Percentiles rank a stretch among this genome's conserved stretches.
These are phyloP conservation scores for Callitettix versicolor DNA, from an alignment of 1,140 invertebrate genomes.

Conservation along the genomic window DNA sequence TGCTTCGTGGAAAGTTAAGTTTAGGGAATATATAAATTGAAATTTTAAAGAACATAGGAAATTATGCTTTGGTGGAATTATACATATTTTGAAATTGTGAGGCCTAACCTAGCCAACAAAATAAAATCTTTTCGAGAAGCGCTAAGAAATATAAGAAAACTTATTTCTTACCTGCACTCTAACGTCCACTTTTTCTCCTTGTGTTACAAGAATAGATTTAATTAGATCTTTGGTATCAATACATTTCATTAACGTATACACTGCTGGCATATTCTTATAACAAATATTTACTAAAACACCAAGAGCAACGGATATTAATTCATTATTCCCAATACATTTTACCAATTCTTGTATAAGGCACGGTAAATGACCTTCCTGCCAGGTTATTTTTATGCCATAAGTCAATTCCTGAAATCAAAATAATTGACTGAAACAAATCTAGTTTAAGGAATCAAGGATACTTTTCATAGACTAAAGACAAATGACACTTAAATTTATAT, in stretches of 20 bases:
- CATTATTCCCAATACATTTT: constrained; percentile 47
- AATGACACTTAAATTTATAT: no score
- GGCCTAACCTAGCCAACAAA: no score
- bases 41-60: no score
- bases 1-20: no score
- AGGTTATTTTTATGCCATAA: constrained; percentile 55
- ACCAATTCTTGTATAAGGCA: constrained; percentile 48
- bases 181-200: constrained; percentile 29
- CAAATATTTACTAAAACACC: constrained; percentile 61
- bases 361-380: constrained; percentile 54
- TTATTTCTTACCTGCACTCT: constrained; percentile 15
- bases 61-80: no score
- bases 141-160: no score
- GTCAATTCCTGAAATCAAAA: constrained; percentile 47
- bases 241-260: constrained; percentile 50
- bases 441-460: no score
- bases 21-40: no score
- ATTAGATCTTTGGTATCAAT: constrained; percentile 50
- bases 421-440: background rate
- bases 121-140: no score
- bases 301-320: constrained; percentile 46
- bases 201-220: constrained; percentile 41
- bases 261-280: constrained; percentile 53
- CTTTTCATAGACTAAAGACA: no score
- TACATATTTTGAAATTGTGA: no score